A percentile compares a stretch with the other conserved stretches of the same genome.
phyloP scores from a whole-genome alignment of 1,140 invertebrate species.

The Dreissena rostriformis region DNA sequence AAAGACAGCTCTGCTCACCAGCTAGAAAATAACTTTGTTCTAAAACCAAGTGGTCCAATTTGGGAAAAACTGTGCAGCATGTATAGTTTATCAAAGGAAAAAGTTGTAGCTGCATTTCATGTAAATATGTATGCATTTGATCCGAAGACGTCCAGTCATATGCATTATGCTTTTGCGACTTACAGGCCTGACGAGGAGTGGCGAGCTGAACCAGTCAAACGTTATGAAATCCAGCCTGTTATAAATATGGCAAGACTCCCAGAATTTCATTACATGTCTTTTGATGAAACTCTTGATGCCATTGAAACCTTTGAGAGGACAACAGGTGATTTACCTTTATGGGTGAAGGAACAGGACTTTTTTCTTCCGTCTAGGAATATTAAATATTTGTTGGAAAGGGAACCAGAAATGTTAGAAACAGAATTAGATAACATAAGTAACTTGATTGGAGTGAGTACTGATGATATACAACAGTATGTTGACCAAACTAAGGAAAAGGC shows the following conservation, averaged over 20 bases:
- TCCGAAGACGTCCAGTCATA: constrained; percentile 8
- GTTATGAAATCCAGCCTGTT: constrained; percentile 34
- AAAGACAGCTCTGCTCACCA: constrained; percentile 20
- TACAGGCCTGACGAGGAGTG: constrained; percentile 32
- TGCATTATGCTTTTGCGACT: constrained; percentile 26
- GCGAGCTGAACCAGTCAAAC: constrained; percentile 14
- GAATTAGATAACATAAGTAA: constrained; percentile 15
- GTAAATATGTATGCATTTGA: not conserved
- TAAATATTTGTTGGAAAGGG: constrained; percentile 7
- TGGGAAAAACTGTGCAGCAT: constrained; percentile 1
- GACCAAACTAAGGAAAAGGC: constrained; percentile 15
- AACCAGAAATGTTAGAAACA: constrained; percentile 1
- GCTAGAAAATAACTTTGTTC: constrained; percentile 15
- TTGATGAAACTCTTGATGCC: not conserved
- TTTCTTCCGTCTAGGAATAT: constrained; percentile 30
- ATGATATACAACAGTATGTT: constrained; percentile 18
- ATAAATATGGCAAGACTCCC: constrained; percentile 17
- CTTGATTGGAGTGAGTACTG: constrained; percentile 1
- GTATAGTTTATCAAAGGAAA: constrained; percentile 4
- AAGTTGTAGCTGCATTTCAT: not conserved
- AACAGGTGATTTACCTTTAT: constrained; percentile 11
- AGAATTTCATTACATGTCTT: constrained; percentile 26
- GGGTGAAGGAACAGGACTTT: constrained; percentile 11
- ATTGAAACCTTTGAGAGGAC: constrained; percentile 9
- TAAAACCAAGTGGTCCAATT: constrained; percentile 10